Base-by-base conservation (phyloP, 2,888 invertebrate species). In the Rhamphomyia laevipes region DNA sequence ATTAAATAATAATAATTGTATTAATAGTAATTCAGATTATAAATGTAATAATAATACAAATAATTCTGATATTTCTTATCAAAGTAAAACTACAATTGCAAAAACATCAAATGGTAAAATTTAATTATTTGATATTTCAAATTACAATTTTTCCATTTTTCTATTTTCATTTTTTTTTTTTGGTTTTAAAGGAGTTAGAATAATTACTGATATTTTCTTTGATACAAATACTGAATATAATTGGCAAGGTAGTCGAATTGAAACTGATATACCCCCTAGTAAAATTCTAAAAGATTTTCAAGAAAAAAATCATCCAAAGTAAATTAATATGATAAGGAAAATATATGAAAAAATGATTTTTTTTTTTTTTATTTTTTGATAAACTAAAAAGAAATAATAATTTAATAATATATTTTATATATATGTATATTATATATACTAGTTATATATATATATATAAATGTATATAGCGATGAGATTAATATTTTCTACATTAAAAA, bases 261-360 rank as follows among this genome's bases (percentile, higher is more conserved):
- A 66, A 51, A 68, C 68, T 15, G 67, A 67, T 41, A 64, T 69
- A 37, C 69, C 68, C 1, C 61, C 63, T 10, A 68, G 68, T 49
- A 65, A 62, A 50, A 67, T 68, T 46, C 55, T 68, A 33, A 50
- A 57, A 18, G 69, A 69, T 11, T 69, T 68, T 53, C 65, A 66
- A 48, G 58, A 63, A 47, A 59, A 51, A 42, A 43, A 46, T 18
- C n/a, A 35, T 10, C 45, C 11, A 27, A 27, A 27, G 23, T 27
- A 27, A 27, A 27, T 27, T 7, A 27, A 21, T 21, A 21, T 21
- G 23, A 27, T 27, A 27, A 27, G 23, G 23, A 27, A 27, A 27
- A 27, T 27, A 27, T 27, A 27, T 9, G 5, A 21, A 21, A 21
- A 21, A 21, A 27, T 27, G 9, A 27, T 27, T 7, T 27, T 27